Percentiles rank a stretch among this genome's conserved stretches.
phyloP scores from a whole-genome alignment of 2,888 invertebrate genomes.

The Acanthopleura granulata region DNA sequence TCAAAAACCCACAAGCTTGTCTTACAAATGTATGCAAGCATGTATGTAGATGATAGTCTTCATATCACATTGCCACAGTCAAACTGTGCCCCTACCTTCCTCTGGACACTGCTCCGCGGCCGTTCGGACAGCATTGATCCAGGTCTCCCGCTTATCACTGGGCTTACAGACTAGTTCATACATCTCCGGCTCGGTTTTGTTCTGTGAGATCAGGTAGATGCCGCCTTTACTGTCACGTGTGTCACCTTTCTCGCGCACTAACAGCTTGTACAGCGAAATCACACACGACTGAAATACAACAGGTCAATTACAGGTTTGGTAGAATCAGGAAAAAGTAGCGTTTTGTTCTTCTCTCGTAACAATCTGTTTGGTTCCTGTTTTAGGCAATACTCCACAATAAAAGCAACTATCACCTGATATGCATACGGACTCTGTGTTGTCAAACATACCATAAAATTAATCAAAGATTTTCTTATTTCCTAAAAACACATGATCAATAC shows the following conservation, averaged over 20 bases:
- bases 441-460: too few relatives aligned
- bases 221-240: constrained; percentile 86
- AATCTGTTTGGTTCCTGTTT: too few relatives aligned
- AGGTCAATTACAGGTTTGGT: neutral
- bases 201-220: constrained; percentile 92
- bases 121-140: constrained; percentile 88
- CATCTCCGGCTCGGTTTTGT: constrained; percentile 93
- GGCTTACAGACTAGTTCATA: constrained; percentile 90
- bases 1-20: too few relatives aligned
- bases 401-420: too few relatives aligned
- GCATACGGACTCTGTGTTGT: too few relatives aligned
- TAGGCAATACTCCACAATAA: too few relatives aligned
- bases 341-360: too few relatives aligned
- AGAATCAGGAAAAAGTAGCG: neutral
- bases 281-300: constrained; percentile 81
- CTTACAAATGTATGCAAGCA: too few relatives aligned
- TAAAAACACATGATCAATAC: too few relatives aligned
- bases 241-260: constrained; percentile 94
- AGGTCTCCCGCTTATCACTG: constrained; percentile 89
- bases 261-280: constrained; percentile 89
- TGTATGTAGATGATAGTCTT: too few relatives aligned
- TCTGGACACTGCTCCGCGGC: constrained; percentile 89
- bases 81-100: constrained; percentile 60
- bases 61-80: too few relatives aligned
- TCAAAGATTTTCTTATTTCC: too few relatives aligned